Percentiles rank a stretch among this genome's conserved stretches.
Conservation (phyloP, 30 jellyfish, hydroid and myxozoan species). For the Hydra vulgaris region DNA sequence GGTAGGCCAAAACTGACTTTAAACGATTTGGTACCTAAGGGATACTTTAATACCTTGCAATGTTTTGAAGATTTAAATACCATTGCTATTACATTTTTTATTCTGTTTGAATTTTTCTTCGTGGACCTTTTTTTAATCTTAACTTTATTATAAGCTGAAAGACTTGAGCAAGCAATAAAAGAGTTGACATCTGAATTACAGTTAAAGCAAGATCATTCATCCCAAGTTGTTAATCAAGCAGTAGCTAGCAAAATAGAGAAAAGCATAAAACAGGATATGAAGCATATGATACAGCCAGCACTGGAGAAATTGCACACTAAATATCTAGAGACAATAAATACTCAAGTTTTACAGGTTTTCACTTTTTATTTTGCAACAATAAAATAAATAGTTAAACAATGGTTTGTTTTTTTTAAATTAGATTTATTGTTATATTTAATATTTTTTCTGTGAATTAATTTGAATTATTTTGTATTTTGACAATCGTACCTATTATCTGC, state of each 20-base stretch:
- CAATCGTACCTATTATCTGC: too few species aligned
- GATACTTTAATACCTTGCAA: too few species aligned
- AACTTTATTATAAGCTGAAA: slow-evolving; percentile 28
- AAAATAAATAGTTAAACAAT: not conserved
- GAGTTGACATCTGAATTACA: slow-evolving; percentile 17
- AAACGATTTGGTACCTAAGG: too few species aligned
- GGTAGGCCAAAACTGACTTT: too few species aligned
- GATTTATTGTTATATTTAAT: too few species aligned
- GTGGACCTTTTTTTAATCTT: too few species aligned
- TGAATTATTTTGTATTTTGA: too few species aligned
- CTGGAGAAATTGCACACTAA: slow-evolving; percentile 18
- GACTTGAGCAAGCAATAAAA: slow-evolving; percentile 34
- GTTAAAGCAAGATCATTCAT: slow-evolving; percentile 34
- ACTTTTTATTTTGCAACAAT: too few species aligned
- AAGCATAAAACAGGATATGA: slow-evolving; percentile 44
- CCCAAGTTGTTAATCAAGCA: slow-evolving; percentile 11
- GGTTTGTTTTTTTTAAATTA: not conserved
- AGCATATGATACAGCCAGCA: slow-evolving; percentile 28
- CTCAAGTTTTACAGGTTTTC: slow-evolving; percentile 55
- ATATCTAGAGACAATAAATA: slow-evolving; percentile 40
- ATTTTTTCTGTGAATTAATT: too few species aligned
- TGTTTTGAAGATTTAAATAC: too few species aligned
- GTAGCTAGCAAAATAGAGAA: slow-evolving; percentile 50
- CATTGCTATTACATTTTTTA: too few species aligned
- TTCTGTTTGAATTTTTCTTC: too few species aligned